Base-by-base conservation (phyloP, 2,888 invertebrate species). In the Thymelicus acteon region DNA sequence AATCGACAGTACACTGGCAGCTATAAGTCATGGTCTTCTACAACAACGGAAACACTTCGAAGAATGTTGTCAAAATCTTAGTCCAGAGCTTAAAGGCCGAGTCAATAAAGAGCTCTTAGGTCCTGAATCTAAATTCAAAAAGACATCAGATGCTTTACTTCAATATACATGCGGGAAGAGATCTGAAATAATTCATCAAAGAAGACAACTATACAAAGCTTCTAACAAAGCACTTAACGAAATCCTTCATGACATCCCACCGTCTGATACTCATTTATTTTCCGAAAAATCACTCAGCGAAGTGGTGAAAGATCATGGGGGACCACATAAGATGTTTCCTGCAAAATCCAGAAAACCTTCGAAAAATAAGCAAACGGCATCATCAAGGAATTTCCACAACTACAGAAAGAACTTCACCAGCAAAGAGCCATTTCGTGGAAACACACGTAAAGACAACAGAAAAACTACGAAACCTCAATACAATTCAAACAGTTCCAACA, bases 21-120 rank as follows among this genome's bases (percentile, higher is more conserved):
- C 73, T 0, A 72, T 76, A 2, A 71, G 71, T 10, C 64, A 74
- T n/a, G 73, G 72, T 0, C 54, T 74, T 0, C n/a, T 75, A 0
- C 73, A 72, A 39, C 72, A 75, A 31, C 31, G 3, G 1, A 31
- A 31, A 31, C 31, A 31, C 31, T 60, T 60, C 40, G 39, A 63
- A 63, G 49, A 49, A 63, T 63, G 31, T 13, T 47, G 31, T 13
- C 39, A 60, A 60, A 37, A 15, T 60, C 37, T 39, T 39, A 31
- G 8, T 7, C 40, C 39, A 24, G 60, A 60, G 40, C 39, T 31
- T 31, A 31, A 31, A 31, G 3, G 3, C 31, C 31, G 3, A 31
- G 31, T 31, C 31, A 31, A 31, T 31, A 31, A 31, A 31, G 5
- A 31, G 31, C 31, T 31, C 31, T 31, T 31, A 31, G 31, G 31